A percentile compares a stretch with the other conserved stretches of the same genome.
These are phyloP conservation scores for Ursus arctos DNA, from an alignment of 2,113 vertebrate species.

Conservation along the genomic window DNA sequence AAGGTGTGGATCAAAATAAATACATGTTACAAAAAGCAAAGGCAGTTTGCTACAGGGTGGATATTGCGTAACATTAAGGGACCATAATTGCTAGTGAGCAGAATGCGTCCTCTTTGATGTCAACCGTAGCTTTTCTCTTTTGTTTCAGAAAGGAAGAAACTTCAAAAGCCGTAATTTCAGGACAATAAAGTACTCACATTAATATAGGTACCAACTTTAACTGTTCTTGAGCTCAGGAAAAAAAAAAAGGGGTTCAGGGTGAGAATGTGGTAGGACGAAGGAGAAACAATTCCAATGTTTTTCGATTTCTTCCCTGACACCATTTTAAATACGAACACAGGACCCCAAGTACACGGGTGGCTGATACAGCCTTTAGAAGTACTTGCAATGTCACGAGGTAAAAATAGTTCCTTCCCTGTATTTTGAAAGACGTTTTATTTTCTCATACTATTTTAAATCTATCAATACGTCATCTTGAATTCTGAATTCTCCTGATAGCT, in stretches of 20 bases:
- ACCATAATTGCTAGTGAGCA: constrained; percentile 87
- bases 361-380: not conserved
- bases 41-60: constrained; percentile 83
- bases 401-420: not conserved
- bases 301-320: not conserved
- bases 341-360: fast-evolving
- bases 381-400: fast-evolving
- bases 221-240: constrained; percentile 60
- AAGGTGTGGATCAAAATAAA: constrained; percentile 87
- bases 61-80: constrained; percentile 80
- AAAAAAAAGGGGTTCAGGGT: constrained; percentile 61
- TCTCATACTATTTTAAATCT: not conserved
- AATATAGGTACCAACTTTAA: constrained; percentile 80
- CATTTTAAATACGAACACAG: not conserved
- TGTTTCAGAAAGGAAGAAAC: constrained; percentile 87
- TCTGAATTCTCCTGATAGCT: not conserved
- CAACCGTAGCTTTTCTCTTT: constrained; percentile 82
- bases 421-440: not conserved
- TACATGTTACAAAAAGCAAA: constrained; percentile 79
- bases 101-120: constrained; percentile 89
- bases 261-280: not conserved
- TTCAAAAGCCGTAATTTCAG: constrained; percentile 90
- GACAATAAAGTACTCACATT: constrained; percentile 85
- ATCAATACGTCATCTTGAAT: not conserved
- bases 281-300: not conserved